A percentile compares a stretch with the other conserved stretches of the same genome.
Conservation (phyloP, 1,140 invertebrate species). For the Pachyrhynchus sulphureomaculatus region DNA sequence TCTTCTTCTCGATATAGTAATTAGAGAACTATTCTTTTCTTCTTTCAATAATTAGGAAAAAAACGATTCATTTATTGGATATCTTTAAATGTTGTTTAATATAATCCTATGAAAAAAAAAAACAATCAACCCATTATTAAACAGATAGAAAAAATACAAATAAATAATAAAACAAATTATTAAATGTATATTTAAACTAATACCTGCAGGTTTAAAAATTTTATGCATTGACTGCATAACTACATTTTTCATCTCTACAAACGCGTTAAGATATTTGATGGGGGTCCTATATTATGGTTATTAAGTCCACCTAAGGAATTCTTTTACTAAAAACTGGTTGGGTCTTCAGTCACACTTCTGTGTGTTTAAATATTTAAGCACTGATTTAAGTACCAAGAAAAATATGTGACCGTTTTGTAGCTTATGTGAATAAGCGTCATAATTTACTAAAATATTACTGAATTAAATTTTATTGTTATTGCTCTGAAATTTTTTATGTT, state of each 20-base stretch:
- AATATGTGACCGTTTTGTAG: constrained; percentile 27
- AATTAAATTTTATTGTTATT: constrained; percentile 29
- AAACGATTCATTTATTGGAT: too few species aligned
- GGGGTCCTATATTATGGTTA: constrained; percentile 15
- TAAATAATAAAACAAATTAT: too few species aligned
- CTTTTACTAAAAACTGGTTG: neutral
- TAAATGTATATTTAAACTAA: too few species aligned
- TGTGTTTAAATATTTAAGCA: constrained; percentile 27
- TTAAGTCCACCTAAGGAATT: constrained; percentile 8
- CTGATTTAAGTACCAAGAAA: constrained; percentile 28
- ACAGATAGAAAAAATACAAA: too few species aligned
- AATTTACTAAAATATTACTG: constrained; percentile 28
- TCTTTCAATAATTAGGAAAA: too few species aligned
- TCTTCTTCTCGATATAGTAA: too few species aligned
- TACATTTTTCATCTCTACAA: constrained; percentile 4
- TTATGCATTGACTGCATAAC: constrained; percentile 7
- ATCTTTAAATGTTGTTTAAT: too few species aligned
- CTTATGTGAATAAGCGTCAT: constrained; percentile 24
- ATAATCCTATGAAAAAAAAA: too few species aligned
- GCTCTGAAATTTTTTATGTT: constrained; percentile 2
- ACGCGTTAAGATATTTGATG: constrained; percentile 2
- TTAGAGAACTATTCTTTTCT: too few species aligned
- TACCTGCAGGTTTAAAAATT: neutral
- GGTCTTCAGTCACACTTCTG: constrained; percentile 29
- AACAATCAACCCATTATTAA: too few species aligned